Percentiles rank a stretch among this genome's conserved stretches.
phyloP scores from a whole-genome alignment of 2,888 invertebrate species.

The Archaeoteleia sp. region DNA sequence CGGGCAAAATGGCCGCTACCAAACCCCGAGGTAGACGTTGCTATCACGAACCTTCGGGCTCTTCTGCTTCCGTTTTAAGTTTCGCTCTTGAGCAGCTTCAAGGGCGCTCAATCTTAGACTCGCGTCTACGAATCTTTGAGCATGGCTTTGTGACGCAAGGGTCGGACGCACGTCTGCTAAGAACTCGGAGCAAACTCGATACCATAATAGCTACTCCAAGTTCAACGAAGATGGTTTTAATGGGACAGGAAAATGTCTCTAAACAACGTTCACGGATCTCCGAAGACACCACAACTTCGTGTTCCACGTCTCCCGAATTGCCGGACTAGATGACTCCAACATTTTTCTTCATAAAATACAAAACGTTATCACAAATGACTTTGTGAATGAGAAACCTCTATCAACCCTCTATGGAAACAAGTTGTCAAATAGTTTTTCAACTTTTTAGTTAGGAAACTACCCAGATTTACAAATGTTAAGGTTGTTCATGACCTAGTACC shows the following conservation, averaged over 20 bases:
- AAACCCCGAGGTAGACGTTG: constrained; percentile 66
- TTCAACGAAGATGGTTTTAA: constrained; percentile 49
- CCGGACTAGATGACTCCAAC: constrained; percentile 40
- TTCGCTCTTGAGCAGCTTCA: constrained; percentile 47
- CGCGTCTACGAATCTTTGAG: constrained; percentile 53
- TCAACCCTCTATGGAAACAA: too few species aligned
- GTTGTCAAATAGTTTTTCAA: too few species aligned
- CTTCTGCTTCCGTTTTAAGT: constrained; percentile 55
- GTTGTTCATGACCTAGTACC: too few species aligned
- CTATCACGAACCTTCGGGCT: constrained; percentile 63
- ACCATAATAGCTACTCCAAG: constrained; percentile 42
- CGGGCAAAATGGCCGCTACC: constrained; percentile 71
- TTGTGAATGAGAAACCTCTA: too few species aligned
- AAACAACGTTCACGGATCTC: constrained; percentile 46
- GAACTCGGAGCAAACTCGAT: constrained; percentile 51
- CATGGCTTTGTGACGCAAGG: constrained; percentile 39
- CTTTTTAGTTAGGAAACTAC: too few species aligned
- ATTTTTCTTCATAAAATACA: constrained; percentile 31
- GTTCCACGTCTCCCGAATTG: constrained; percentile 37
- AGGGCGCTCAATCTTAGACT: constrained; percentile 56
- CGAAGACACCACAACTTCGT: constrained; percentile 49
- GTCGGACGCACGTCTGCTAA: constrained; percentile 35
- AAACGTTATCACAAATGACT: too few species aligned
- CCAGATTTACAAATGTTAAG: too few species aligned
- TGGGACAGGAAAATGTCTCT: constrained; percentile 46